These are phyloP conservation scores for Hucho hucho DNA, from an alignment of 2,113 vertebrate genomes.

Conservation along the genomic window DNA sequence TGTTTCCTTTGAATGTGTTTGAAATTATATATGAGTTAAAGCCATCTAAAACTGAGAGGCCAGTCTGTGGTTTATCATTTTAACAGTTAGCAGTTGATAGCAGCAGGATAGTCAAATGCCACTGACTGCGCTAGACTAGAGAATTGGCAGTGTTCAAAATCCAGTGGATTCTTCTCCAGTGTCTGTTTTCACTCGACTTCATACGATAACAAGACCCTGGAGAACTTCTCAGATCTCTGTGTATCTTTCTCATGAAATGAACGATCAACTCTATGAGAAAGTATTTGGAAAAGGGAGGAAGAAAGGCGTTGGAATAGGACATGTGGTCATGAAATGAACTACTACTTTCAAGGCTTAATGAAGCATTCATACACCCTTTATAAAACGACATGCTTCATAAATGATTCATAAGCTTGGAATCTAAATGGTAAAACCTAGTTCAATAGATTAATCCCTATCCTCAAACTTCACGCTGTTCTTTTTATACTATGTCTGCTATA, in stretches of 20 bases:
- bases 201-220: conserved; percentile 19
- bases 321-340: no score
- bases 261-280: conserved; percentile 5
- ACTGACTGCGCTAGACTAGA: no score
- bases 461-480: conserved; percentile 13
- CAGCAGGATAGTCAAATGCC: conserved; percentile 19
- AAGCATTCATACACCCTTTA: no score
- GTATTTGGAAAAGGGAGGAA: neutral
- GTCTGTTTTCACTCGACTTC: neutral
- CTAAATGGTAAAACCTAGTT: neutral
- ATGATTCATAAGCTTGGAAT: neutral
- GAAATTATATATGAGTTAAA: no score
- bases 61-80: no score
- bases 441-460: neutral
- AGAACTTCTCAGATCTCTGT: conserved; percentile 24
- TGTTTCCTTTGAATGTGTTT: conserved; percentile 14
- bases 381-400: no score
- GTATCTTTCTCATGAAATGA: conserved; percentile 14
- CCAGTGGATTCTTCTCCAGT: neutral
- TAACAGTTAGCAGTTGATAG: no score
- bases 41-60: neutral
- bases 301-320: neutral
- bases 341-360: no score
- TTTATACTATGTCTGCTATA: conserved; percentile 18
- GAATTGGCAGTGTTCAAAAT: conserved; percentile 14